A percentile compares a stretch with the other conserved stretches of the same genome.
Conservation (phyloP, 2,113 vertebrate genomes). For the Hippocampus guttulatus region DNA sequence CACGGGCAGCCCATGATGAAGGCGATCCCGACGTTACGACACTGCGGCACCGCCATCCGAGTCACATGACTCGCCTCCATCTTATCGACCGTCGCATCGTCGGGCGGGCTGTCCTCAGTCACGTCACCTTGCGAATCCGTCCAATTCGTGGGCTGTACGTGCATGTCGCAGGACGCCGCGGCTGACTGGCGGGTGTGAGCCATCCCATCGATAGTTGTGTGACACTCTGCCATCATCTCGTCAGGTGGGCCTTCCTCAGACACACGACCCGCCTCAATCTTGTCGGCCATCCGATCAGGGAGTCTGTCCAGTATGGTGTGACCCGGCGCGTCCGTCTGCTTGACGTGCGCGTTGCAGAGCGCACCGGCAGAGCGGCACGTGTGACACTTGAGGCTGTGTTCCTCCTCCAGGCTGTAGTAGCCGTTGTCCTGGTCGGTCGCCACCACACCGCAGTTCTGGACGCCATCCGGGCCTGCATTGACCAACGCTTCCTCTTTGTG, state of each 20-base stretch:
- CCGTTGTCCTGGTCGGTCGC: slow-evolving; percentile 82
- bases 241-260: background rate
- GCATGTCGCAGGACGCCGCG: no score
- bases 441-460: slow-evolving; percentile 48
- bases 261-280: background rate
- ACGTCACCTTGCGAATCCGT: background rate
- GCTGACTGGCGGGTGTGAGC: background rate
- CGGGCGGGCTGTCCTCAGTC: no score
- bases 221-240: background rate
- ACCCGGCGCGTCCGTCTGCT: background rate
- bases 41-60: slow-evolving; percentile 54
- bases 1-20: slow-evolving; percentile 86
- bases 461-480: slow-evolving; percentile 33
- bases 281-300: background rate
- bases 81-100: no score
- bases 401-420: slow-evolving; percentile 89
- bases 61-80: background rate
- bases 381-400: slow-evolving; percentile 54
- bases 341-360: background rate
- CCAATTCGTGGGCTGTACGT: no score
- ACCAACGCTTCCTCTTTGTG: slow-evolving; percentile 45
- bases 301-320: background rate
- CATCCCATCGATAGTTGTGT: background rate
- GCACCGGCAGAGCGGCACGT: background rate
- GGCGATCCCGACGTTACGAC: slow-evolving; percentile 85